A percentile compares a stretch with the other conserved stretches of the same genome.
Conservation (phyloP, 2,113 vertebrate species). For the Megaceryle torquata region DNA sequence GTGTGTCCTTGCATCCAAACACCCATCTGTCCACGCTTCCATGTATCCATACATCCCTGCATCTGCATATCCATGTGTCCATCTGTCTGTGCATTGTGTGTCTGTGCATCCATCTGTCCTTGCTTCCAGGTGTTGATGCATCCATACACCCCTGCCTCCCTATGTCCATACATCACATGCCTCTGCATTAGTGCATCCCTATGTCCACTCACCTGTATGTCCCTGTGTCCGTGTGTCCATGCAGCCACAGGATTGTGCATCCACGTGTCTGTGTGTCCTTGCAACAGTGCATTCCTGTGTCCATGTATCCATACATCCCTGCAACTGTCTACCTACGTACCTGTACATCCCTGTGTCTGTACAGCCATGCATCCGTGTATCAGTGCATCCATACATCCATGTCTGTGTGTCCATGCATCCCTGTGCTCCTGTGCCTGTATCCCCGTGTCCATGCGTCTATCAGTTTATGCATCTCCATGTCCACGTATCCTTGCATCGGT, state of each 20-base stretch:
- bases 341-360: no score
- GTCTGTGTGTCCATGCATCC: neutral
- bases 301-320: neutral
- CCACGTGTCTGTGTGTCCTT: neutral
- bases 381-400: neutral
- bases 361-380: neutral
- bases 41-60: neutral
- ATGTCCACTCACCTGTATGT: neutral
- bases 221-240: neutral
- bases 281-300: neutral
- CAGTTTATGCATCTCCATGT: neutral
- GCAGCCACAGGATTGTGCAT: no score
- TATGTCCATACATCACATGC: neutral
- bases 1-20: neutral
- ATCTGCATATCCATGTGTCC: neutral
- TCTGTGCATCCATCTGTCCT: neutral
- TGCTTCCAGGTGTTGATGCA: neutral
- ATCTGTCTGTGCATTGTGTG: neutral
- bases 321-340: no score
- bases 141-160: neutral
- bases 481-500: neutral
- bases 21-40: neutral
- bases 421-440: no score
- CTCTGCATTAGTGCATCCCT: no score
- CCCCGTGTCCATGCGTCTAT: neutral